Conservation (phyloP, 1,140 invertebrate species). For the Ceratosolen solmsi region DNA sequence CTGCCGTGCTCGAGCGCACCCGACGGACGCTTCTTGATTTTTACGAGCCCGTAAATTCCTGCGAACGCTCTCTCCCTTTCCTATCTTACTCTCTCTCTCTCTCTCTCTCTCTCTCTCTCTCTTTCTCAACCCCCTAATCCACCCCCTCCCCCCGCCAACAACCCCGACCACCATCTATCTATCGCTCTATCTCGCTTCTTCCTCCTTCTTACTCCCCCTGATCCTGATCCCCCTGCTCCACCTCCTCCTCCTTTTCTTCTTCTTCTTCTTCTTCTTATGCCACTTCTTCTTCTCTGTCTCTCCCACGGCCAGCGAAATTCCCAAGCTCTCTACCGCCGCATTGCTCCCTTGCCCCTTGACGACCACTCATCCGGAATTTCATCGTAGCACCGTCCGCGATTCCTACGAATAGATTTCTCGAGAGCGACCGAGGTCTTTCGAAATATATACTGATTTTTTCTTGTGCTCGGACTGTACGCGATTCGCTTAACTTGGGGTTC, state of each 20-base stretch:
- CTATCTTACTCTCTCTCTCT: constrained; percentile 48
- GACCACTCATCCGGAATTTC: constrained; percentile 64
- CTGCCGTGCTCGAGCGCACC: constrained; percentile 62
- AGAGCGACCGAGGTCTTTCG: constrained; percentile 15
- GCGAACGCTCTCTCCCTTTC: constrained; percentile 46
- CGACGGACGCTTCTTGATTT: constrained; percentile 73
- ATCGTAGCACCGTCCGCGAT: constrained; percentile 54
- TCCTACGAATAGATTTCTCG: constrained; percentile 53
- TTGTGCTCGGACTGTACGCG: background rate
- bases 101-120: constrained; percentile 17
- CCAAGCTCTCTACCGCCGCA: constrained; percentile 51
- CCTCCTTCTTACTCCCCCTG: no score
- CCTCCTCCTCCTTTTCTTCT: no score
- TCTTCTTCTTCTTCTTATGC: no score
- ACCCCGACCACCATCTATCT: no score
- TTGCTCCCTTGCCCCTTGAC: constrained; percentile 40
- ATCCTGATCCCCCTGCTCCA: no score
- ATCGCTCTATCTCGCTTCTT: no score
- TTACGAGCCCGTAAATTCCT: constrained; percentile 73
- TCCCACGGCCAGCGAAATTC: constrained; percentile 6
- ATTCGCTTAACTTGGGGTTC: background rate
- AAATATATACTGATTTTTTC: constrained; percentile 48
- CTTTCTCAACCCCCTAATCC: background rate
- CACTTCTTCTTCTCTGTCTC: background rate
- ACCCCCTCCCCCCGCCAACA: background rate